Evolutionary conservation across 2,113 vertebrate species (phyloP).

Genomic region (Dasyprocta punctata): DNA sequence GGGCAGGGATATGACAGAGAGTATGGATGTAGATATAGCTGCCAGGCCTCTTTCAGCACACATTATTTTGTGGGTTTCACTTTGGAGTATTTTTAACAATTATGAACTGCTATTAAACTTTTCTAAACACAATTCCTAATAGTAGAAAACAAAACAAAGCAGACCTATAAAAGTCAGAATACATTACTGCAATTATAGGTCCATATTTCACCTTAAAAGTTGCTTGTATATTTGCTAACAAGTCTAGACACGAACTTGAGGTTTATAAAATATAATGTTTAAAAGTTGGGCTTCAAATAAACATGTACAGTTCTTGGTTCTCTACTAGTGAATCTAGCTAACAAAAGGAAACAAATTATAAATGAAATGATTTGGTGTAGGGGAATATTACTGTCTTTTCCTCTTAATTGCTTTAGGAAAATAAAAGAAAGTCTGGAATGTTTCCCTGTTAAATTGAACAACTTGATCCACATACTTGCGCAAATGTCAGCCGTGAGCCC

Average conservation of each 20-base stretch:
- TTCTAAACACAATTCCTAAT: neutral
- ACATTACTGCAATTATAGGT: neutral
- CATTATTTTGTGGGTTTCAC: neutral
- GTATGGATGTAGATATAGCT: neutral
- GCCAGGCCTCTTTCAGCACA: neutral
- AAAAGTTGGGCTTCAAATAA: constrained; percentile 20
- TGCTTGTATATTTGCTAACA: neutral
- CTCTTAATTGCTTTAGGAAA: constrained; percentile 87
- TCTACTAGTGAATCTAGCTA: neutral
- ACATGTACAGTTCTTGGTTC: neutral
- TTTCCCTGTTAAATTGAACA: constrained; percentile 94
- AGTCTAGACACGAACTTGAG: constrained; percentile 7
- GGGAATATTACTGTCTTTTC: neutral
- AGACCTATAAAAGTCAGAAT: neutral
- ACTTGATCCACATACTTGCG: constrained; percentile 90
- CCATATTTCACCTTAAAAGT: neutral
- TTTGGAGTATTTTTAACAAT: neutral
- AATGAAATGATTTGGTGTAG: neutral
- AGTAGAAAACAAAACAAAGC: neutral
- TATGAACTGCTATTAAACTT: neutral
- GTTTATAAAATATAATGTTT: constrained; percentile 10
- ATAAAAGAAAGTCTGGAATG: constrained; percentile 94
- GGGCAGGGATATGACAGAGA: neutral
- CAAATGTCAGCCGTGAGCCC: constrained; percentile 83
- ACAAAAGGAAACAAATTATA: neutral